Evolutionary conservation across 2,888 invertebrate genomes (phyloP).

Genomic region (Protophormia terraenovae): DNA sequence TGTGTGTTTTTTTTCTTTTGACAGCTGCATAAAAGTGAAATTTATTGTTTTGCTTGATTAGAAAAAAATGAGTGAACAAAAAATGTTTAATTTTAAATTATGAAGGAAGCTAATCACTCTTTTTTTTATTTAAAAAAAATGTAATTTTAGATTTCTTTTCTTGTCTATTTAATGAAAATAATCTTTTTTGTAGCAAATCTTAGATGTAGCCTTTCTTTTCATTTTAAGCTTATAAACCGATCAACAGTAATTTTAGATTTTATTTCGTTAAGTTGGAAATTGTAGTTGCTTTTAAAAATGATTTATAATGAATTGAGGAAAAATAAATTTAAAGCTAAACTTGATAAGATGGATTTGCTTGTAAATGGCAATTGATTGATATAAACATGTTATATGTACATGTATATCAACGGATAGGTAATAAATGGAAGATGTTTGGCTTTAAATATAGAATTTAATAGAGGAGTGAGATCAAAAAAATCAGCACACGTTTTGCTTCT

Average conservation of each 20-base stretch:
- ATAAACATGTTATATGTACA: no score
- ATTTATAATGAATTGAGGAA: no score
- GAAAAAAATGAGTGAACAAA: conserved; percentile 24
- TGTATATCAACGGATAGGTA: no score
- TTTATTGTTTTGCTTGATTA: conserved; percentile 52
- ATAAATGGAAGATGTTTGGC: no score
- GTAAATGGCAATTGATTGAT: no score
- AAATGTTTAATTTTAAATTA: neutral
- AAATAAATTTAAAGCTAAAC: no score
- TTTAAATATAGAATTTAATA: no score
- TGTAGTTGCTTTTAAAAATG: no score
- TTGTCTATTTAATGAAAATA: neutral
- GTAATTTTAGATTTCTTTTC: neutral
- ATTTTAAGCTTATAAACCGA: conserved; percentile 31
- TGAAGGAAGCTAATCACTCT: conserved; percentile 45
- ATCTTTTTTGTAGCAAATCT: neutral
- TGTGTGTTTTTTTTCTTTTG: conserved; percentile 17
- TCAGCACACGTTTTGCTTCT: no score
- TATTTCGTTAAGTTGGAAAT: neutral
- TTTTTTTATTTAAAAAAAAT: neutral
- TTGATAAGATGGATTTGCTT: no score
- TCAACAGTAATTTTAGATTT: neutral
- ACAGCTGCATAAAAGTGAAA: conserved; percentile 64
- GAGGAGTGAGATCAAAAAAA: no score
- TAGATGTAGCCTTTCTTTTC: neutral